A percentile compares a stretch with the other conserved stretches of the same genome.
Evolutionary conservation across 2,888 invertebrate species (phyloP).

Genomic region (Philereme transversata): DNA sequence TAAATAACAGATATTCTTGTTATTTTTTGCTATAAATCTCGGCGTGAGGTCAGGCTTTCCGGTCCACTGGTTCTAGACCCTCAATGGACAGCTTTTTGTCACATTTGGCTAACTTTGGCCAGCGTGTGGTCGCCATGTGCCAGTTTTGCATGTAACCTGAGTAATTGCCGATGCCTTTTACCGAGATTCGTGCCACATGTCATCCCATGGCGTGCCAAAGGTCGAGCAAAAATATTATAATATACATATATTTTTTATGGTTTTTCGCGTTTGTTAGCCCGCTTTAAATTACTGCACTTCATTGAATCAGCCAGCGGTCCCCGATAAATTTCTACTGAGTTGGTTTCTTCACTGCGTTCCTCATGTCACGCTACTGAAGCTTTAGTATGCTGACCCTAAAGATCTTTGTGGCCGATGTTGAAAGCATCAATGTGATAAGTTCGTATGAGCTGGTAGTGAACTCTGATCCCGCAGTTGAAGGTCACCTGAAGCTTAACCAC

Average conservation of each 20-base stretch:
- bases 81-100: constrained; percentile 69
- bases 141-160: constrained; percentile 65
- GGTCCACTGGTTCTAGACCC: constrained; percentile 50
- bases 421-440: too few relatives aligned
- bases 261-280: constrained; percentile 57
- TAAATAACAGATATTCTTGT: constrained; percentile 22
- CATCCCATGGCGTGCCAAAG: constrained; percentile 71
- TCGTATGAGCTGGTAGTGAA: too few relatives aligned
- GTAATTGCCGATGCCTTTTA: constrained; percentile 55
- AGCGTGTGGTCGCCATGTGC: constrained; percentile 73
- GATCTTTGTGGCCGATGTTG: too few relatives aligned
- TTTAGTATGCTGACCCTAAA: too few relatives aligned
- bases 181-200: constrained; percentile 75
- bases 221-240: constrained; percentile 72
- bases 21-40: constrained; percentile 46
- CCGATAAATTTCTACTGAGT: too few relatives aligned
- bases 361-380: too few relatives aligned
- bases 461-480: too few relatives aligned
- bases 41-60: constrained; percentile 51
- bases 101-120: constrained; percentile 56
- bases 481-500: too few relatives aligned
- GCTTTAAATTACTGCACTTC: constrained; percentile 39
- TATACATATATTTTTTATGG: constrained; percentile 74
- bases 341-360: too few relatives aligned
- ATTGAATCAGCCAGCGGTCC: constrained; percentile 13